Percentiles rank a stretch among this genome's conserved stretches.
Evolutionary conservation across 2,797 vertebrate species (phyloP).

Genomic region (Amniataba percoides): DNA sequence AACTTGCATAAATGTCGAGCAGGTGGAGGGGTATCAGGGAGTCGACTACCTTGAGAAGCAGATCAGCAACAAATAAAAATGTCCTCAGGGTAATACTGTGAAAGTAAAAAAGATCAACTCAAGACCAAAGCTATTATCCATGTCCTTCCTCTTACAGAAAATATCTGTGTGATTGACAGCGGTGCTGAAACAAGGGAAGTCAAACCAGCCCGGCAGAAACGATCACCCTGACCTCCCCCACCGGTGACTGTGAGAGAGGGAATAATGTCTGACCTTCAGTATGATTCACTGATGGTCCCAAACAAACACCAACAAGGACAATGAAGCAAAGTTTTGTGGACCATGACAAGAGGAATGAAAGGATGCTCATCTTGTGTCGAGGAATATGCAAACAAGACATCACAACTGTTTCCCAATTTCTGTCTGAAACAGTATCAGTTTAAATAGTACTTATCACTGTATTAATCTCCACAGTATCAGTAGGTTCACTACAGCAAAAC

Average conservation of each 20-base stretch:
- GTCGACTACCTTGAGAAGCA: neutral
- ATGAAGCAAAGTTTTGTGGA: too few relatives aligned
- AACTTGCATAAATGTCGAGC: constrained; percentile 44
- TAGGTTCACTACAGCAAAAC: too few relatives aligned
- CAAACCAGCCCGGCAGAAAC: too few relatives aligned
- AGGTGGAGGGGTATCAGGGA: constrained; percentile 30
- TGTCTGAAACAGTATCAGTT: neutral
- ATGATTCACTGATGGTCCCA: too few relatives aligned
- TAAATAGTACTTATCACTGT: neutral
- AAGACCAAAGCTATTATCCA: neutral
- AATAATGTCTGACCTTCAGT: too few relatives aligned
- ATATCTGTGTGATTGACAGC: neutral
- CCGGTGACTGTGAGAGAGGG: neutral
- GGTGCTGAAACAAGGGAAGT: neutral
- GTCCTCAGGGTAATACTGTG: neutral
- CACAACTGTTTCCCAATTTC: neutral
- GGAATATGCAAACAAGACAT: too few relatives aligned
- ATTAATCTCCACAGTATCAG: neutral
- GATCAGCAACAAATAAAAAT: constrained; percentile 10
- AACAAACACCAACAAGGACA: too few relatives aligned
- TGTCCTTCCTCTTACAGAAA: too few relatives aligned
- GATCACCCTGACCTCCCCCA: neutral
- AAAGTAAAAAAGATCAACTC: neutral
- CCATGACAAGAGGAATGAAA: too few relatives aligned
- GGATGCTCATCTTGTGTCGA: too few relatives aligned